Evolutionary conservation across 2,888 invertebrate genomes (phyloP).

Genomic region (Mongoloraphidia duomilia): DNA sequence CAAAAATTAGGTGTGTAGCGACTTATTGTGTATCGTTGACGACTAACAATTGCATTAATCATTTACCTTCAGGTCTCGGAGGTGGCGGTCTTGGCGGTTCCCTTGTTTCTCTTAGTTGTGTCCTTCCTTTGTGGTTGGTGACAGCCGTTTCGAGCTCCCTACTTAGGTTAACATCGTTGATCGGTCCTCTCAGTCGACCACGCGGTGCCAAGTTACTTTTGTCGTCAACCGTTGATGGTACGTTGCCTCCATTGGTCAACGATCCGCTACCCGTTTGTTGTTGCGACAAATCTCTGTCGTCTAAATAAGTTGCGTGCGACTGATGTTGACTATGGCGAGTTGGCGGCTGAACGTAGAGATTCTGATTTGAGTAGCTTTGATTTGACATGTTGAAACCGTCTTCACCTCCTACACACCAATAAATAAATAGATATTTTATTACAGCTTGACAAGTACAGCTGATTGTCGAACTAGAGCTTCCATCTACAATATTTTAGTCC

Average conservation of each 20-base stretch:
- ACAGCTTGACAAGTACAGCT: too few species aligned
- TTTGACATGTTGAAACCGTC: constrained; percentile 30
- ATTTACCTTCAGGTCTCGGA: constrained; percentile 63
- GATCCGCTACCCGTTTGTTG: not conserved
- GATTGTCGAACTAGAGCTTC: too few species aligned
- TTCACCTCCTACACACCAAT: constrained; percentile 9
- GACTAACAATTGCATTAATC: constrained; percentile 2
- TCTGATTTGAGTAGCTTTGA: constrained; percentile 70
- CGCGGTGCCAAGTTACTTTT: constrained; percentile 56
- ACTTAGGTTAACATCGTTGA: constrained; percentile 45
- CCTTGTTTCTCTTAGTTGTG: constrained; percentile 17
- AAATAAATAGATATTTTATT: too few species aligned
- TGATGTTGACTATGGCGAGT: constrained; percentile 41
- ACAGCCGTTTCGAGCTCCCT: constrained; percentile 43
- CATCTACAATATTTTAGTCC: too few species aligned
- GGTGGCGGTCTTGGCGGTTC: constrained; percentile 77
- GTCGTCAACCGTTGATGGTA: constrained; percentile 32
- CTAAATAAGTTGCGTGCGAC: constrained; percentile 15
- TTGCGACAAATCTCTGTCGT: constrained; percentile 17
- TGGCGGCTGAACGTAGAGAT: constrained; percentile 83
- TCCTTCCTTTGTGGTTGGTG: constrained; percentile 25
- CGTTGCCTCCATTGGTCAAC: constrained; percentile 15
- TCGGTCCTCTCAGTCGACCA: constrained; percentile 49
- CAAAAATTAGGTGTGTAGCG: constrained; percentile 8
- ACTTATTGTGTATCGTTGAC: not conserved